phyloP scores from a whole-genome alignment of 2,888 invertebrate genomes.

The Lasioglossum malachurum region DNA sequence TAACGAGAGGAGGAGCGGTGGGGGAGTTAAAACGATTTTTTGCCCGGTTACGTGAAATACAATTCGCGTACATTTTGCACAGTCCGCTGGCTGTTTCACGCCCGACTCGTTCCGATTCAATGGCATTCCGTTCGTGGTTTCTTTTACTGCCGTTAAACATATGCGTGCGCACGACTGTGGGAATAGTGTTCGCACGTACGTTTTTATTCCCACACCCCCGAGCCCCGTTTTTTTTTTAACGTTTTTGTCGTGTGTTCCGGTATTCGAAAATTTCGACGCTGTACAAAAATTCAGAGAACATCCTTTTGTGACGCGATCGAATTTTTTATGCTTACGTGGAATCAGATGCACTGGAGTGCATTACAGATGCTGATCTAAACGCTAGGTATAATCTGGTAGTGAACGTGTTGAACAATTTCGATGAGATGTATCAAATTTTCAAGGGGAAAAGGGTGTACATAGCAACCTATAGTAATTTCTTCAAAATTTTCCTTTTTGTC shows the following conservation, averaged over 20 bases:
- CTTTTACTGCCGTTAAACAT: slow-evolving; percentile 12
- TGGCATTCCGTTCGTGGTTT: slow-evolving; percentile 35
- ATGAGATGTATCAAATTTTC: too few relatives aligned
- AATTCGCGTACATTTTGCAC: slow-evolving; percentile 26
- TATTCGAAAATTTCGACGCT: neutral
- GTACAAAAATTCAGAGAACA: neutral
- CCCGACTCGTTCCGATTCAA: slow-evolving; percentile 42
- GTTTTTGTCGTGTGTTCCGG: neutral
- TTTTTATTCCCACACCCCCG: slow-evolving; percentile 8
- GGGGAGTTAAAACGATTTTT: neutral
- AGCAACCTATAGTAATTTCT: neutral
- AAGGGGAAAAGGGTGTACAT: too few relatives aligned
- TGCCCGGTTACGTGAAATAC: slow-evolving; percentile 15
- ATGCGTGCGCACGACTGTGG: slow-evolving; percentile 9
- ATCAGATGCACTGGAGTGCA: too few relatives aligned
- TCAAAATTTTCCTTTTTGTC: neutral
- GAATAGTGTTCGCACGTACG: slow-evolving; percentile 27
- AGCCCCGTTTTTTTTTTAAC: neutral
- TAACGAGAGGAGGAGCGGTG: neutral
- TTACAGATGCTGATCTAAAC: too few relatives aligned
- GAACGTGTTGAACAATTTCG: too few relatives aligned
- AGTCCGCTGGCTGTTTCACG: slow-evolving; percentile 49
- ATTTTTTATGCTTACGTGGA: neutral
- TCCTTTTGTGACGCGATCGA: neutral
- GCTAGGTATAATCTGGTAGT: too few relatives aligned